Conservation (phyloP, 2,113 vertebrate species). For the Steatornis caripensis region DNA sequence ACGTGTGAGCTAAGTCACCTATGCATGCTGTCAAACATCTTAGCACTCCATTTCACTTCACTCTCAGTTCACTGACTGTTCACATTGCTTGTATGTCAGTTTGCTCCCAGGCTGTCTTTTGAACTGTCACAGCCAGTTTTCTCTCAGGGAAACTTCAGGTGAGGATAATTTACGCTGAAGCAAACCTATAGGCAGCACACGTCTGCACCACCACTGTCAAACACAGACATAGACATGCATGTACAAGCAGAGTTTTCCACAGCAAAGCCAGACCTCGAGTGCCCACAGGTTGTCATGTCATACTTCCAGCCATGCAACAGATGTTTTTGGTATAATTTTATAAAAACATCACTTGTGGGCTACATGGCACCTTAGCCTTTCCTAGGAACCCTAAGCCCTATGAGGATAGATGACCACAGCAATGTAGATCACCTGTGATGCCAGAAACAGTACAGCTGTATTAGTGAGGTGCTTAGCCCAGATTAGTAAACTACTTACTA, state of each 20-base stretch:
- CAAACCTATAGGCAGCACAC: not conserved
- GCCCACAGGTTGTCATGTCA: not conserved
- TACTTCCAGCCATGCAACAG: not conserved
- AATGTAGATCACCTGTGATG: accelerated
- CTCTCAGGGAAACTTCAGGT: not conserved
- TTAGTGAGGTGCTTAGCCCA: not conserved
- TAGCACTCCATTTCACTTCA: not conserved
- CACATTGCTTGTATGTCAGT: not conserved
- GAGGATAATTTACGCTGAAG: not conserved
- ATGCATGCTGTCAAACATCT: constrained; percentile 10
- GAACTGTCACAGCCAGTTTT: not conserved
- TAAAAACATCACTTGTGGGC: not conserved
- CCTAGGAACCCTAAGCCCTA: not conserved
- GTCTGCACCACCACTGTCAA: not conserved
- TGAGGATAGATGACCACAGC: not conserved
- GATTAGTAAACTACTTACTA: not conserved
- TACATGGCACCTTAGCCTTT: not conserved
- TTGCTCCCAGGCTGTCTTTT: constrained; percentile 16
- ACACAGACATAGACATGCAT: accelerated
- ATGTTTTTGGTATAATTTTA: not conserved
- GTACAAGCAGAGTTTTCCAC: not conserved
- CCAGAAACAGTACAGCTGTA: not conserved
- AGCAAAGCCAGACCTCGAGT: not conserved
- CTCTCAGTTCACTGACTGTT: not conserved
- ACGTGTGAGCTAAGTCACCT: not conserved